A percentile compares a stretch with the other conserved stretches of the same genome.
Evolutionary conservation across 2,888 invertebrate species (phyloP).

Genomic region (Alsophila aescularia): DNA sequence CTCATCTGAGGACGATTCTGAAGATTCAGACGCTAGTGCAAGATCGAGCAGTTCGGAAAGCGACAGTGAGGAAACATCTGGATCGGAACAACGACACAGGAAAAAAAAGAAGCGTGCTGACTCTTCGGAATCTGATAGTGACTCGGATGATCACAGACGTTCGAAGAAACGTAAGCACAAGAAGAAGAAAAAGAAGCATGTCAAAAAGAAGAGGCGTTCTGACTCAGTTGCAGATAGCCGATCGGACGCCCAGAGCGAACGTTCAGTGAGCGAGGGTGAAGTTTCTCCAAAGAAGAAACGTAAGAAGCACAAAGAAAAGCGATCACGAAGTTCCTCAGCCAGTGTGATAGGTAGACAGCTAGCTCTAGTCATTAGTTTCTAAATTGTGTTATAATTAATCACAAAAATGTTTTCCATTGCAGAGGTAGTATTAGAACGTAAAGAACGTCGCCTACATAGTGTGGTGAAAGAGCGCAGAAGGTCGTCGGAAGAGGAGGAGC

Average conservation of each 20-base stretch:
- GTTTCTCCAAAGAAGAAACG: conserved; percentile 72
- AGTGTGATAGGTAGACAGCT: conserved; percentile 59
- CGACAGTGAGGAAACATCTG: conserved; percentile 73
- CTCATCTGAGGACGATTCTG: conserved; percentile 73
- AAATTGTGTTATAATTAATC: not conserved
- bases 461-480: conserved; percentile 73
- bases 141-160: conserved; percentile 70
- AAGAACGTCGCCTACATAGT: conserved; percentile 69
- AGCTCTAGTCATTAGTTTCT: not conserved
- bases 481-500: conserved; percentile 63
- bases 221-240: conserved; percentile 59
- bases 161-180: conserved; percentile 79
- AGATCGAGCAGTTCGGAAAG: conserved; percentile 73
- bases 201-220: conserved; percentile 72
- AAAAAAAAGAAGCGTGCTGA: conserved; percentile 77
- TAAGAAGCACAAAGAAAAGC: conserved; percentile 77
- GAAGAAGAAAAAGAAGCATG: conserved; percentile 81
- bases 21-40: conserved; percentile 66
- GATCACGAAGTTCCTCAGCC: conserved; percentile 58
- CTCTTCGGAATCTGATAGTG: conserved; percentile 73
- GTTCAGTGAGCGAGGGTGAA: conserved; percentile 71
- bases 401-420: not conserved
- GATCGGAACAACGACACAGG: conserved; percentile 69
- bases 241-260: conserved; percentile 57
- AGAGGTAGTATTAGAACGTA: conserved; percentile 50